Evolutionary conservation across 2,888 invertebrate genomes (phyloP), one percentile per base, ranked within the genome.

Genomic region (Ennomos fuscantarius): DNA sequence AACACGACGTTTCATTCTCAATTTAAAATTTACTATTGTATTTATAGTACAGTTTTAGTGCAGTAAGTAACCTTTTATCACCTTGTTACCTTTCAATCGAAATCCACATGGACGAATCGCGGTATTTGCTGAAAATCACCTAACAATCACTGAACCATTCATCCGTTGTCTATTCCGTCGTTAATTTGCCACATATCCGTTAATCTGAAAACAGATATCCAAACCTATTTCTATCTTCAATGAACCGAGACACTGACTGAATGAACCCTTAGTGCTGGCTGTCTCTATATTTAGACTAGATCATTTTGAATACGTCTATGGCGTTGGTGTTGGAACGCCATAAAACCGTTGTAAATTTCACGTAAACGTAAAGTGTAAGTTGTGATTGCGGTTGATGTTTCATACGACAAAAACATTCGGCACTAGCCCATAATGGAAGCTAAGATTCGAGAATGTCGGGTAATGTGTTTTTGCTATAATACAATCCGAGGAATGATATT

Each of bases 141-240:
- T 6, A 24, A 24, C 24, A 6, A 6, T 24, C 24, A 24, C 24
- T 24, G 24, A 24, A 24, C 2, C 24, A 24, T 24, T 24, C 24
- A 6, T 24, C 24, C 24, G 24, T 24, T 24, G 24, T 1, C 15
- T 34, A 10, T 36, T 39, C 33, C 37, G 2, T 31, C 33, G 8
- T 42, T 52, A 34, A 51, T 64, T 52, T 39, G 45, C 53, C 46
- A 50, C 66, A 65, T 66, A 70, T 72, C 70, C 69, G 60, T 63
- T 62, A 71, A 74, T 71, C 60, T 66, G 61, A 63, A 65, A 69
- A 62, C 68, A 66, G 69, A 72, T 72, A 70, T 71, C 72, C 72
- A 66, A 51, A 45, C 71, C 69, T 76, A 73, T 78, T 76, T 72
- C 66, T 59, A 65, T 63, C 63, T 34, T 56, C 60, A 65, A 56